Evolutionary conservation across 2,113 vertebrate species (phyloP).

Genomic region (Spheniscus mendiculus): DNA sequence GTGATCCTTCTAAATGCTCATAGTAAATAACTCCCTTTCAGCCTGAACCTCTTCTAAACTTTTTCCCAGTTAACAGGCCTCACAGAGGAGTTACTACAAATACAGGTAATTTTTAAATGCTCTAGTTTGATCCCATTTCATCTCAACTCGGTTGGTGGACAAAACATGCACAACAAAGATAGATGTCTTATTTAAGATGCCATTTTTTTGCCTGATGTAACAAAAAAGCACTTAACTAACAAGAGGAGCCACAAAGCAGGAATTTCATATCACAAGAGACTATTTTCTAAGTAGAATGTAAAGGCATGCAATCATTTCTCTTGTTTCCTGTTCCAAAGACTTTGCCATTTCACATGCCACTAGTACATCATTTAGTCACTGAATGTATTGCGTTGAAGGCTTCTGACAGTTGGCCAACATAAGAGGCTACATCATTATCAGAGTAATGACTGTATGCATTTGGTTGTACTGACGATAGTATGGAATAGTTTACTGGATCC

Average conservation of each 20-base stretch:
- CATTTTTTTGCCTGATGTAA: background rate
- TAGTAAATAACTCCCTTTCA: background rate
- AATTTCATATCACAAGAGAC: background rate
- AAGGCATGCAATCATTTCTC: background rate
- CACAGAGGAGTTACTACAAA: background rate
- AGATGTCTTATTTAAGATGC: background rate
- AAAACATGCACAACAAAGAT: background rate
- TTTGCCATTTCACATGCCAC: background rate
- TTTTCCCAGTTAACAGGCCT: background rate
- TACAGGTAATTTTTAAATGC: background rate
- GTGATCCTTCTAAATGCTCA: background rate
- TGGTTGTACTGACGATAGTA: background rate
- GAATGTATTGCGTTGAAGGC: background rate
- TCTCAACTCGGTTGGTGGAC: background rate
- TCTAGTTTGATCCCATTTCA: background rate
- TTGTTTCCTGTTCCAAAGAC: background rate
- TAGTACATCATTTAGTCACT: background rate
- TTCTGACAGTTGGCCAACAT: background rate
- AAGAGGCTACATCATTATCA: background rate
- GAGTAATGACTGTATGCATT: background rate
- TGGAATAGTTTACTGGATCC: slow-evolving; percentile 42
- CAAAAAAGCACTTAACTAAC: background rate
- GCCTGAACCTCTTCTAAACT: background rate
- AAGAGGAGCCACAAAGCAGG: background rate
- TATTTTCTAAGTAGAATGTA: background rate